Percentiles rank a stretch among this genome's conserved stretches.
Evolutionary conservation across 2,888 invertebrate species (phyloP).

Genomic region (Caenorhabditis auriculariae): DNA sequence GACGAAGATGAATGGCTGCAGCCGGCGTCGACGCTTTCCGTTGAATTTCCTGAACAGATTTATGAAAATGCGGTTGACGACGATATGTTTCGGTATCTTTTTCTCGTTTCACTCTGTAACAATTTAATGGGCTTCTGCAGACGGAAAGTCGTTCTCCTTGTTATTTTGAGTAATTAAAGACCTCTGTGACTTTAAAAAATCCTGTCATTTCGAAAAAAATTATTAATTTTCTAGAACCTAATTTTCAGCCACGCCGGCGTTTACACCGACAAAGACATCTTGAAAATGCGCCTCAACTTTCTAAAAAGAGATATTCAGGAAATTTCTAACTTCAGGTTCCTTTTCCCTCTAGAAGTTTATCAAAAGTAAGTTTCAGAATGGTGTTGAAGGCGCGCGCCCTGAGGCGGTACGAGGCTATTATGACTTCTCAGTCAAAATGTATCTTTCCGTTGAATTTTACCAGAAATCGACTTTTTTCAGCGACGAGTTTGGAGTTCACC

Average conservation of each 20-base stretch:
- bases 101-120: no score
- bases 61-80: conserved; percentile 10
- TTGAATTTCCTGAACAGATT: conserved; percentile 2
- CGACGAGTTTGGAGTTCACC: background rate
- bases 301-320: conserved; percentile 17
- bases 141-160: no score
- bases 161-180: background rate
- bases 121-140: no score
- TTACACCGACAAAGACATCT: conserved; percentile 23
- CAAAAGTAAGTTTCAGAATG: no score
- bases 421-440: background rate
- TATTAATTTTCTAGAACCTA: background rate
- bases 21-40: background rate
- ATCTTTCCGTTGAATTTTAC: background rate
- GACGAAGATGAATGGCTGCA: conserved; percentile 27
- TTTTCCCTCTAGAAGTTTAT: no score
- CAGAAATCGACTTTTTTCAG: background rate
- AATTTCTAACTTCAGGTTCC: conserved; percentile 5
- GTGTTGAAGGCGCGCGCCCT: conserved; percentile 4
- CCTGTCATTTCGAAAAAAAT: background rate
- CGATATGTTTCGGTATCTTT: conserved; percentile 12
- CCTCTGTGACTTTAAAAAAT: background rate
- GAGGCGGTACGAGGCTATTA: background rate
- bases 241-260: conserved; percentile 11
- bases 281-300: conserved; percentile 7